These are phyloP conservation scores for Catagonus wagneri DNA, from an alignment of 2,113 vertebrate species.

Conservation along the genomic window DNA sequence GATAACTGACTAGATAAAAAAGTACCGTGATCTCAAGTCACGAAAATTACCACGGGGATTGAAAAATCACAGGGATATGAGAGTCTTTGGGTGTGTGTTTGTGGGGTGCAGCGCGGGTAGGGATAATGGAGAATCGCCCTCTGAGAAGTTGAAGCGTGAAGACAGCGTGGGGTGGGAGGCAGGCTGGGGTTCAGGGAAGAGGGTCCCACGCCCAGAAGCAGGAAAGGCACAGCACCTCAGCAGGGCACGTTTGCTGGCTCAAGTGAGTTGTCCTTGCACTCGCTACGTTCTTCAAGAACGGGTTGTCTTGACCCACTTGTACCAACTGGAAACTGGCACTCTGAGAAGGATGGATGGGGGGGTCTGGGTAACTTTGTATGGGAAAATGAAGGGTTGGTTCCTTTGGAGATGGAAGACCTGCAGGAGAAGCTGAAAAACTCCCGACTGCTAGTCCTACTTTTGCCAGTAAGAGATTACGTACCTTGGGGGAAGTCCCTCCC, in stretches of 20 bases:
- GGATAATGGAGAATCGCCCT: not conserved
- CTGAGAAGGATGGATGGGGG: not conserved
- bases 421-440: not conserved
- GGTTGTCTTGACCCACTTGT: not conserved
- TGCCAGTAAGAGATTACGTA: not conserved
- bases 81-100: not conserved
- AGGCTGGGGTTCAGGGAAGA: accelerated
- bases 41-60: not conserved
- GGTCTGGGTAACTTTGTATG: not conserved
- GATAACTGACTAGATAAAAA: not conserved
- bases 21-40: not conserved
- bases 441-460: not conserved
- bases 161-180: not conserved
- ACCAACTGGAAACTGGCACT: not conserved
- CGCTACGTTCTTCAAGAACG: not conserved
- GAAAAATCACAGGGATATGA: not conserved
- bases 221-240: not conserved
- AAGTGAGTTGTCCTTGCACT: not conserved
- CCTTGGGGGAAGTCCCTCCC: not conserved
- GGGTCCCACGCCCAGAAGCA: accelerated
- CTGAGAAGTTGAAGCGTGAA: not conserved
- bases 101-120: too few relatives aligned
- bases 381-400: not conserved
- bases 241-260: not conserved
- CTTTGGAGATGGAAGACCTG: not conserved